phyloP scores from a whole-genome alignment of 2,888 invertebrate genomes.

The Aphidoletes aphidimyza region DNA sequence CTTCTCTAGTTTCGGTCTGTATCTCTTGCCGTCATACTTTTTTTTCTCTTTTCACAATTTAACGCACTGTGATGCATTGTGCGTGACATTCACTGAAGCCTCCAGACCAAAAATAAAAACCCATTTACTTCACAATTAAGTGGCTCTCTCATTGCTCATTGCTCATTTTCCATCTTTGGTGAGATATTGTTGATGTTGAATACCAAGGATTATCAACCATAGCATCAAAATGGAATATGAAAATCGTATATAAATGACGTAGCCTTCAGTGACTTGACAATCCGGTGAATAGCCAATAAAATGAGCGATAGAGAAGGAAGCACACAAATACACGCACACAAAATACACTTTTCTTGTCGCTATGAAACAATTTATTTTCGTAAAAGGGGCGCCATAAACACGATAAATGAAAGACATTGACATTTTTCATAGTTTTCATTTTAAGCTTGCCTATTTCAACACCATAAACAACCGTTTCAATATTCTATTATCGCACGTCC shows the following conservation, averaged over 20 bases:
- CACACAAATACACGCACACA: not conserved
- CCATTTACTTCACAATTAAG: constrained; percentile 32
- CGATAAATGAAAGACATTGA: no score
- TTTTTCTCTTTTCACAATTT: not conserved
- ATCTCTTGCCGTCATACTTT: not conserved
- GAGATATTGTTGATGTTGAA: no score
- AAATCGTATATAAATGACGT: no score
- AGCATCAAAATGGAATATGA: no score
- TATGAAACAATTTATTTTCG: not conserved
- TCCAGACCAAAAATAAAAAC: constrained; percentile 33
- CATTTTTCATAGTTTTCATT: not conserved
- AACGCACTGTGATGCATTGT: not conserved
- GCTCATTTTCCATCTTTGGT: not conserved
- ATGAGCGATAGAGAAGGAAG: not conserved
- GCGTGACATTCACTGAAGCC: constrained; percentile 21
- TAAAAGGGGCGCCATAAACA: no score
- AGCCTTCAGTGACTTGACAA: no score
- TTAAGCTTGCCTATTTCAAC: no score
- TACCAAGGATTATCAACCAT: constrained; percentile 22
- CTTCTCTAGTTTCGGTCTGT: not conserved
- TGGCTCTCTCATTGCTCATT: not conserved
- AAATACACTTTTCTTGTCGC: not conserved
- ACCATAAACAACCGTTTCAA: no score
- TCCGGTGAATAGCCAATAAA: no score
- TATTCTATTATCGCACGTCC: no score